Conservation (phyloP, 2,888 invertebrate species). For the Trachelus stipa region DNA sequence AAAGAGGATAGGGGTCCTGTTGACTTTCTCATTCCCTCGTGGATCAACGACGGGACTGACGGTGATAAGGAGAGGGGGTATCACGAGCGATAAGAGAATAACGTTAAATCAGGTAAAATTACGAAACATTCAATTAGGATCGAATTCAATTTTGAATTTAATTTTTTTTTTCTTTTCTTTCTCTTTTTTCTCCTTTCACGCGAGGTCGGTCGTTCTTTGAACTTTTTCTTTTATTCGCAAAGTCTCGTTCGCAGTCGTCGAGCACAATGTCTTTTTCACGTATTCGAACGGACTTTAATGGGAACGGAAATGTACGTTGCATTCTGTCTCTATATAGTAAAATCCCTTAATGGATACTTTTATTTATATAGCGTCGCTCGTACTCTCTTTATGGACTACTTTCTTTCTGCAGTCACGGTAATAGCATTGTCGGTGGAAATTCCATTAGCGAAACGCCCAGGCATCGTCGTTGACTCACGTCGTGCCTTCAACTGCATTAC, state of each 20-base stretch:
- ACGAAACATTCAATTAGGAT: background rate
- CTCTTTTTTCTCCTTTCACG: no score
- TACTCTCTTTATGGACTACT: background rate
- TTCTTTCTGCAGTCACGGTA: background rate
- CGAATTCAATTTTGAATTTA: background rate
- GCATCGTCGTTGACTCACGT: background rate
- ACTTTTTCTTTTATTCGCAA: no score
- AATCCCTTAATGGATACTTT: background rate
- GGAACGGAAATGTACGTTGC: background rate
- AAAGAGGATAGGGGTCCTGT: background rate
- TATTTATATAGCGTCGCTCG: background rate
- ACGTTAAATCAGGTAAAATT: background rate
- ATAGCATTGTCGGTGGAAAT: background rate
- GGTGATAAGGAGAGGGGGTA: background rate
- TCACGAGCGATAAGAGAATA: background rate
- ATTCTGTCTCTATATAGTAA: background rate
- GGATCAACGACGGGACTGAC: background rate
- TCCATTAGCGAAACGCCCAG: background rate
- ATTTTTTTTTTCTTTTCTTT: no score
- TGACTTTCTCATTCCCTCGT: background rate
- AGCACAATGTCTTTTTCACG: background rate
- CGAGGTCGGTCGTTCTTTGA: no score
- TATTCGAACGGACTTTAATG: background rate
- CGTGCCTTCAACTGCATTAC: background rate
- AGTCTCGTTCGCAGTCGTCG: background rate